Conservation (phyloP, 2,113 vertebrate species). For the Emydocephalus ijimae region DNA sequence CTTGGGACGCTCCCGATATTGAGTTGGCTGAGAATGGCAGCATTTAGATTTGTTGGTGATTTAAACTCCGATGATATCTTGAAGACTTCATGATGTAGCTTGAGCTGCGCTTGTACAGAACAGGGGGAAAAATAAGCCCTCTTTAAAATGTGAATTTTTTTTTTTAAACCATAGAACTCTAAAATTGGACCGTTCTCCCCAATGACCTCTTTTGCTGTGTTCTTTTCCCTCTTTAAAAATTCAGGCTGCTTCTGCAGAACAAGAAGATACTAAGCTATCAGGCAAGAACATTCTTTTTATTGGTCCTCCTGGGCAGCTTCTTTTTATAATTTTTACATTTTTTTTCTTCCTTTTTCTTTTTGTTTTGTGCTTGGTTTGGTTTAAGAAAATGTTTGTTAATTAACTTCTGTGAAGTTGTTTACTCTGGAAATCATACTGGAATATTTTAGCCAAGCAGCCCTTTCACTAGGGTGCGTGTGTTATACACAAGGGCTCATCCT, state of each 20-base stretch:
- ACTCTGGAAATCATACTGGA: constrained; percentile 87
- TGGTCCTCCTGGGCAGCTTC: constrained; percentile 56
- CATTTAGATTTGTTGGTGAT: constrained; percentile 70
- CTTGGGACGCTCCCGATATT: constrained; percentile 61
- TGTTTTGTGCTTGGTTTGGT: constrained; percentile 28
- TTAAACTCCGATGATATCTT: constrained; percentile 63
- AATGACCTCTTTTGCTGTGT: constrained; percentile 50
- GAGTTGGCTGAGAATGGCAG: constrained; percentile 69
- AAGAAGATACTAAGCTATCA: constrained; percentile 14
- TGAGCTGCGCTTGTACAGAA: constrained; percentile 70
- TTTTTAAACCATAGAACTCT: constrained; percentile 35
- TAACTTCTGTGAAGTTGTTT: constrained; percentile 99
- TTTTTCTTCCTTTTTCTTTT: constrained; percentile 50
- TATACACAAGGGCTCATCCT: constrained; percentile 77
- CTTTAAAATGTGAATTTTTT: constrained; percentile 58
- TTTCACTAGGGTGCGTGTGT: constrained; percentile 61
- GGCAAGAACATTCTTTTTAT: constrained; percentile 59
- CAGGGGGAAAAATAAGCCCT: constrained; percentile 55
- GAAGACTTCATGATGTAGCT: constrained; percentile 64
- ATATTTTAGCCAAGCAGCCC: constrained; percentile 79
- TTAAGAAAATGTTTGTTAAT: constrained; percentile 71
- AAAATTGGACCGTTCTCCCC: constrained; percentile 44
- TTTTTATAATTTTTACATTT: constrained; percentile 66
- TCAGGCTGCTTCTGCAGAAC: constrained; percentile 32
- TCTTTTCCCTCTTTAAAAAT: constrained; percentile 36